phyloP scores from a whole-genome alignment of 2,888 invertebrate genomes.

The Drosophila mulleri region DNA sequence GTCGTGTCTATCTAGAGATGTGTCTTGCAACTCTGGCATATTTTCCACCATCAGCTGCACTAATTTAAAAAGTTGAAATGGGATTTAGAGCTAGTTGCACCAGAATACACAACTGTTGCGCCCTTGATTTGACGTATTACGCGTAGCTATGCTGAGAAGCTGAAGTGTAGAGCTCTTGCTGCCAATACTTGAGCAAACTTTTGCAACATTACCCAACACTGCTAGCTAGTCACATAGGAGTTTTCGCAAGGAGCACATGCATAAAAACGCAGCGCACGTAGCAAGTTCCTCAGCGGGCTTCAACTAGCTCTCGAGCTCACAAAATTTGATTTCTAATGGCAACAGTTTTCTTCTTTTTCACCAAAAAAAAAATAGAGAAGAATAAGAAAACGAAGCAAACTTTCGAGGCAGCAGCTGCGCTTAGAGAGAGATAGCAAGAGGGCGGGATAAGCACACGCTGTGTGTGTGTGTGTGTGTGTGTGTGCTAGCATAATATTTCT shows the following conservation, averaged over 20 bases:
- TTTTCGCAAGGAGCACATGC: conserved; percentile 26
- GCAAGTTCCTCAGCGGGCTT: conserved; percentile 9
- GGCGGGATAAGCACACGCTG: conserved; percentile 9
- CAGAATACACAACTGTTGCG: conserved; percentile 46
- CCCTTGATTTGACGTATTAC: conserved; percentile 15
- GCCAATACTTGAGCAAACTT: conserved; percentile 23
- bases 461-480: conserved; percentile 29
- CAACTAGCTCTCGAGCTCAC: conserved; percentile 22
- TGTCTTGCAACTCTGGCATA: conserved; percentile 1
- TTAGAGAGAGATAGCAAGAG: not conserved
- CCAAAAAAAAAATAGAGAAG: conserved; percentile 19
- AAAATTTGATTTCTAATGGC: conserved; percentile 49
- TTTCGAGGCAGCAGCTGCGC: conserved; percentile 2
- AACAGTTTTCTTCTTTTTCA: conserved; percentile 26
- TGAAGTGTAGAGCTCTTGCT: conserved; percentile 6
- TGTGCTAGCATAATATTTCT: conserved; percentile 39
- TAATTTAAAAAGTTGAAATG: conserved; percentile 54
- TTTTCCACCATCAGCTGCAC: conserved; percentile 1
- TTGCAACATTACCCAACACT: conserved; percentile 6
- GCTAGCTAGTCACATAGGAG: conserved; percentile 22
- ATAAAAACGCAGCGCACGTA: conserved; percentile 24
- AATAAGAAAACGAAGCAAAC: conserved; percentile 13
- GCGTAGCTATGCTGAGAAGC: conserved; percentile 5
- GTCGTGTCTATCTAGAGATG: not conserved
- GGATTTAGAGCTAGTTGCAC: conserved; percentile 34